Conservation (phyloP, 2,113 vertebrate species). For the Hippocampus zosterae region DNA sequence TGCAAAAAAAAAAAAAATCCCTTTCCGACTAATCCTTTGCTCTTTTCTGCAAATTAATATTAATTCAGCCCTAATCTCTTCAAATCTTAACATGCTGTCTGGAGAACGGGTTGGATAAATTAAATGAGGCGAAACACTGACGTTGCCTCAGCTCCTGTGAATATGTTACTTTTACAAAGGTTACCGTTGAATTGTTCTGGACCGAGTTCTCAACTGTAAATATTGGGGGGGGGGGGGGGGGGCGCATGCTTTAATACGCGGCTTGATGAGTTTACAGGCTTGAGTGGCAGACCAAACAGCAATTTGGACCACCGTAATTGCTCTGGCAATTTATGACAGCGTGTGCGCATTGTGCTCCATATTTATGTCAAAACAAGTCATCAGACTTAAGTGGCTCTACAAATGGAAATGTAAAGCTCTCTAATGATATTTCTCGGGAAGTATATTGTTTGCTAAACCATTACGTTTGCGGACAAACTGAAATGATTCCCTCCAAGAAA, state of each 20-base stretch:
- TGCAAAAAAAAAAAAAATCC: too few species aligned
- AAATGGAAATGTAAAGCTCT: constrained; percentile 41
- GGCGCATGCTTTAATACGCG: constrained; percentile 38
- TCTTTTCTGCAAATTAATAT: background rate
- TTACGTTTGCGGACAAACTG: constrained; percentile 1
- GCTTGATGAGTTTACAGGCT: constrained; percentile 55
- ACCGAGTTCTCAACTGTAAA: constrained; percentile 42
- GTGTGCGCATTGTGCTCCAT: constrained; percentile 35
- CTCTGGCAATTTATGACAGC: constrained; percentile 40
- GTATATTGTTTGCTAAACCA: background rate
- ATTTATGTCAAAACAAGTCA: constrained; percentile 65
- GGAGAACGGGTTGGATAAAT: constrained; percentile 6
- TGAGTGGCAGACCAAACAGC: constrained; percentile 50
- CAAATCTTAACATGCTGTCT: constrained; percentile 13
- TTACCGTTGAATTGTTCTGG: constrained; percentile 23
- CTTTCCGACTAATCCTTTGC: too few species aligned
- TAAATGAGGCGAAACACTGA: constrained; percentile 3
- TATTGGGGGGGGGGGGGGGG: too few species aligned
- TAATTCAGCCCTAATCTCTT: background rate
- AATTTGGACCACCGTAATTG: constrained; percentile 55
- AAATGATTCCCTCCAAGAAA: constrained; percentile 29
- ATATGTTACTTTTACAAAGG: constrained; percentile 13
- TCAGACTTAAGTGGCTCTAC: constrained; percentile 52
- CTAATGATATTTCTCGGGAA: constrained; percentile 43
- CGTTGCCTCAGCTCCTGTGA: background rate